phyloP scores from a whole-genome alignment of 2,113 vertebrate species.

The rat (Rattus norvegicus) region GRCr8 NC_086036.1:80379501-80380000 shows the following conservation, averaged over 20 bases:
- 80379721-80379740: too few species aligned
- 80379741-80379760: neutral
- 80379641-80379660: neutral
- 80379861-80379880: neutral
- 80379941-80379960: fast-evolving
- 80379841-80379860: neutral
- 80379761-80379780: neutral
- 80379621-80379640: too few species aligned
- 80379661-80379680: neutral
- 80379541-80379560: neutral
- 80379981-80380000: neutral
- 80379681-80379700: neutral
- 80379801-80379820: neutral
- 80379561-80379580: too few species aligned
- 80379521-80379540: neutral
- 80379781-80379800: neutral
- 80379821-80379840: neutral
- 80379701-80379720: neutral
- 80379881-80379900: neutral
- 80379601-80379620: neutral
- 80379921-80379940: fast-evolving
- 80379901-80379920: neutral
- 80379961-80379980: neutral
- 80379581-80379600: neutral
- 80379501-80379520: neutral